Evolutionary conservation across 2,113 vertebrate species (phyloP).

Genomic region (Antechinus flavipes): DNA sequence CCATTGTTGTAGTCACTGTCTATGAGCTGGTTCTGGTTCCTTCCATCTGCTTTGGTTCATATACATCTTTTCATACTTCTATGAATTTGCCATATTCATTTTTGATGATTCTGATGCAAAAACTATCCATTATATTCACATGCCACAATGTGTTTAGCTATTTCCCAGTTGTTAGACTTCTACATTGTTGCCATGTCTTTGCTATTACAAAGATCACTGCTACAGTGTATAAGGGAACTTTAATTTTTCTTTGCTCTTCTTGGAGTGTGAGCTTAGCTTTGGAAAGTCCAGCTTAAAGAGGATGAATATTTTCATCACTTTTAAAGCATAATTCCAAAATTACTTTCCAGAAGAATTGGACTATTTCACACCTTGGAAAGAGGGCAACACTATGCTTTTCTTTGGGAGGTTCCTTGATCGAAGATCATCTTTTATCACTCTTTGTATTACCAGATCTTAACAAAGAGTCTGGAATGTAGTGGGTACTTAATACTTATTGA

Average conservation of each 20-base stretch:
- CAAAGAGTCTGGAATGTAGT: too few species aligned
- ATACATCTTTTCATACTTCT: background rate
- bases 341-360: background rate
- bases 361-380: background rate
- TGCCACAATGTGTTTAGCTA: background rate
- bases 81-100: background rate
- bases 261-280: background rate
- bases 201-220: background rate
- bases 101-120: background rate
- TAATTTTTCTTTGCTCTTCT: background rate
- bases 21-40: background rate
- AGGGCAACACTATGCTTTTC: background rate
- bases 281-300: background rate
- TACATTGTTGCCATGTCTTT: background rate
- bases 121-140: background rate
- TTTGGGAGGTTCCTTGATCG: background rate
- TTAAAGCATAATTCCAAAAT: background rate
- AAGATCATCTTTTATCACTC: background rate
- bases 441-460: background rate
- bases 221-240: background rate
- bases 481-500: background rate
- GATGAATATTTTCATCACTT: background rate
- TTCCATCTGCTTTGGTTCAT: background rate
- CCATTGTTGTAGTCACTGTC: background rate
- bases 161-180: background rate